A percentile compares a stretch with the other conserved stretches of the same genome.
phyloP scores from a whole-genome alignment of 2,797 vertebrate species.

The Melanotaenia parkinsoni region DNA sequence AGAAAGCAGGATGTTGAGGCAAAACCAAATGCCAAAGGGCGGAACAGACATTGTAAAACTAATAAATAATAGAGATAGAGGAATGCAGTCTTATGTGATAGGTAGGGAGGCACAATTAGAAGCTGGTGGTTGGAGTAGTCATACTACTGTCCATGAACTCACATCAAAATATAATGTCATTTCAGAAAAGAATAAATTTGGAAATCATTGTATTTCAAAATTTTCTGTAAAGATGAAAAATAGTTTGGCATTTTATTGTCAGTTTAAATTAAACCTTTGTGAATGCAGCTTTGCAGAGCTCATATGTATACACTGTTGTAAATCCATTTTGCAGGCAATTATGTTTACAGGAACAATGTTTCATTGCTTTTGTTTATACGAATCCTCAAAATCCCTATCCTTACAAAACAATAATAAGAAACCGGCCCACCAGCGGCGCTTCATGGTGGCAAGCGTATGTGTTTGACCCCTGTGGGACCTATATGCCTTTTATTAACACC shows the following conservation, averaged over 20 bases:
- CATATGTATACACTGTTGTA: conserved; percentile 60
- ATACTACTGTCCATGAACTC: conserved; percentile 3
- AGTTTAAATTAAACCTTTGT: conserved; percentile 25
- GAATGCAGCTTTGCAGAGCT: conserved; percentile 25
- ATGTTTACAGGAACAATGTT: conserved; percentile 73
- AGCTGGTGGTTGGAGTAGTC: neutral
- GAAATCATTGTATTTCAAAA: conserved; percentile 14
- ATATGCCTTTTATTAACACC: conserved; percentile 99
- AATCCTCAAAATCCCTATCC: conserved; percentile 74
- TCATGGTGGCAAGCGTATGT: conserved; percentile 78
- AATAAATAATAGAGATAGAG: neutral
- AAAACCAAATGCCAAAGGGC: conserved; percentile 3
- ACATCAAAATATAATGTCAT: neutral
- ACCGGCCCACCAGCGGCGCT: conserved; percentile 73
- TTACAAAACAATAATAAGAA: conserved; percentile 80
- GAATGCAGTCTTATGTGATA: neutral
- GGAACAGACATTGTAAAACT: conserved; percentile 3
- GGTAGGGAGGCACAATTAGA: neutral
- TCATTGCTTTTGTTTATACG: conserved; percentile 66
- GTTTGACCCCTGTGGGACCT: conserved; percentile 92
- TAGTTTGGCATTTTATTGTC: conserved; percentile 21
- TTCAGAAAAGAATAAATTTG: neutral
- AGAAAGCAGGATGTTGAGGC: conserved; percentile 7
- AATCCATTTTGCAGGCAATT: conserved; percentile 59
- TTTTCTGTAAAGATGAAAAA: conserved; percentile 11